Evolutionary conservation across 2,797 vertebrate genomes (phyloP).

Genomic region (Rhyacichthys aspro): DNA sequence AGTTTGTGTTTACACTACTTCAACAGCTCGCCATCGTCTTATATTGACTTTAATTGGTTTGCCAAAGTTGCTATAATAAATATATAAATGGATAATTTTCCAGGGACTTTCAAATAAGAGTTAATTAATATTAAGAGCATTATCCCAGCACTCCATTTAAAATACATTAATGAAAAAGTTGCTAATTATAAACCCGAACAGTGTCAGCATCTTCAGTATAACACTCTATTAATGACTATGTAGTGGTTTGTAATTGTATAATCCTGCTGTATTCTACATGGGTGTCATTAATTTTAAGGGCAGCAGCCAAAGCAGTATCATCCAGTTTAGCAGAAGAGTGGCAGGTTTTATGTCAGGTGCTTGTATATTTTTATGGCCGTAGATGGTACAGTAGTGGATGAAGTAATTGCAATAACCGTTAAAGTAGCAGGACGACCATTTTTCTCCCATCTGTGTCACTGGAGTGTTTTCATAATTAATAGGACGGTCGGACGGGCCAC

Average conservation of each 20-base stretch:
- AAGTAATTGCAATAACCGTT: slow-evolving; percentile 36
- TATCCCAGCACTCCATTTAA: slow-evolving; percentile 10
- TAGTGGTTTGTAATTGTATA: slow-evolving; percentile 3
- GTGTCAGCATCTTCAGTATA: neutral
- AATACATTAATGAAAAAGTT: neutral
- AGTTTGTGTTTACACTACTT: too few relatives aligned
- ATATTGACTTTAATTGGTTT: too few relatives aligned
- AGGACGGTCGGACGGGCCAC: neutral
- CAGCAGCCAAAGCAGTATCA: slow-evolving; percentile 37
- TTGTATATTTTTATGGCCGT: slow-evolving; percentile 40
- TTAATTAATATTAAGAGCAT: too few relatives aligned
- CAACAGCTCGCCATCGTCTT: too few relatives aligned
- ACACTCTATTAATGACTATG: neutral
- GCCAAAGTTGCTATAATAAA: too few relatives aligned
- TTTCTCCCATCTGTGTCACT: slow-evolving; percentile 25
- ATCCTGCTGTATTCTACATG: neutral
- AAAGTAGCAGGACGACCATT: slow-evolving; percentile 38
- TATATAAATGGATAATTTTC: too few relatives aligned
- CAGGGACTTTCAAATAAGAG: too few relatives aligned
- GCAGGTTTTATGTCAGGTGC: slow-evolving; percentile 26
- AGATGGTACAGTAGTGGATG: slow-evolving; percentile 11
- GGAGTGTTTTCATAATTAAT: slow-evolving; percentile 16
- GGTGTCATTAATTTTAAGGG: slow-evolving; percentile 24
- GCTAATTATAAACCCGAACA: neutral
- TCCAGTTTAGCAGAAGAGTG: slow-evolving; percentile 14